phyloP scores from a whole-genome alignment of 2,797 vertebrate genomes.

The Acanthiza pusilla region DNA sequence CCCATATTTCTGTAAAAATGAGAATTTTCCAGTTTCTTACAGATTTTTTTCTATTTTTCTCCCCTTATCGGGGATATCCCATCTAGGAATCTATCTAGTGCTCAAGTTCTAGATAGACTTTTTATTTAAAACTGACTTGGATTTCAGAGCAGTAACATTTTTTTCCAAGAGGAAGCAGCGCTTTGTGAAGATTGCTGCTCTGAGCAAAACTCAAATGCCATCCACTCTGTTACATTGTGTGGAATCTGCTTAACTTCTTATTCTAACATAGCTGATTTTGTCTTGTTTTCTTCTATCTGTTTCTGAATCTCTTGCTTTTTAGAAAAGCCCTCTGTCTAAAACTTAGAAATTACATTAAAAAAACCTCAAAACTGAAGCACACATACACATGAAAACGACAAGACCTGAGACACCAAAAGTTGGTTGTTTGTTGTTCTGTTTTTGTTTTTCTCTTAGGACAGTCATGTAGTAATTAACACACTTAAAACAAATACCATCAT shows the following conservation, averaged over 20 bases:
- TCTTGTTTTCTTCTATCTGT: neutral
- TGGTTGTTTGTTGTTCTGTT: neutral
- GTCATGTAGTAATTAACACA: neutral
- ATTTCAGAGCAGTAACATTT: neutral
- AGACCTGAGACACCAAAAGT: neutral
- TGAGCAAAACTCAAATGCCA: neutral
- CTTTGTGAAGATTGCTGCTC: neutral
- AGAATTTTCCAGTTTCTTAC: neutral
- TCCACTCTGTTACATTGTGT: neutral
- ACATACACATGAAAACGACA: neutral
- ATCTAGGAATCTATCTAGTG: neutral
- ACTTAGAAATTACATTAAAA: neutral
- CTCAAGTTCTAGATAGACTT: neutral
- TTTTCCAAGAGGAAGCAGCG: neutral
- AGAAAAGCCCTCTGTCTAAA: neutral
- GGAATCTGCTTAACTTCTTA: neutral
- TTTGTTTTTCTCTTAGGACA: neutral
- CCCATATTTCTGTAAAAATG: neutral
- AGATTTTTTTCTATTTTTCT: rapidly evolving
- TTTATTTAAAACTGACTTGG: neutral
- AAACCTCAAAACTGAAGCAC: neutral
- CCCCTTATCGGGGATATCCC: neutral
- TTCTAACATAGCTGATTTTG: neutral
- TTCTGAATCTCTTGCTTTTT: neutral
- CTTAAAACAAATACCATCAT: neutral